Base-by-base conservation (phyloP, 2,113 vertebrate genomes). In the Cephalopterus ornatus region DNA sequence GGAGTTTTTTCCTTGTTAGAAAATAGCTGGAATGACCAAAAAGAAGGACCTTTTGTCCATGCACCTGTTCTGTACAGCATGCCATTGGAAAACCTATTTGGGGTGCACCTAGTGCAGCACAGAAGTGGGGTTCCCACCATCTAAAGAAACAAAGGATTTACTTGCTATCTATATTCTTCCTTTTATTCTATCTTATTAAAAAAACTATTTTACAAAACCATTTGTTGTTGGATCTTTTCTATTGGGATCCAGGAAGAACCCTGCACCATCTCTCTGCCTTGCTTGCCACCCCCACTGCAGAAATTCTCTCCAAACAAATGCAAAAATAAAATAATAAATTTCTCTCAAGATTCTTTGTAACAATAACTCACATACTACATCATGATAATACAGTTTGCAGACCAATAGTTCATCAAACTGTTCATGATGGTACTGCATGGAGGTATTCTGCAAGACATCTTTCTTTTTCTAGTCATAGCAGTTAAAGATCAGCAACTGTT, bases 41-140 rank as follows among this genome's bases (percentile, higher is more conserved):
- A 46, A 46, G 18, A 67, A 62, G 6, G 8, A 47, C 19, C 18
- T 58, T 74, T 47, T 65, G 19, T 84, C 39, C 17, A 6, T 42
- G 20, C 7, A 46, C 16, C 1, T 1, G 5, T 27, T 42, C 49
- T 49, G 20, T 30, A 42, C 27, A 88, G 14, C 0, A 0, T 65
- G 9, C 5, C n/a, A 53, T 18, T 33, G 8, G 27, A 84, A 70
- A 58, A 74, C 13, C 8, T 76, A 8, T 16, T 22, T 28, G 21
- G 11, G 12, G 13, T 41, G 11, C 8, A 66, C 56, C 39, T 52
- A 56, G 12, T 21, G 13, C 18, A 27, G 18, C 35, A 66, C 0
- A 23, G 72, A 76, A 44, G 4, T 28, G 24, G 8, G 8, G 13
- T 44, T 82, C 17, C 14, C 41, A 82, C 20, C 17, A 55, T 44